These are phyloP conservation scores for Leucoptera coffeella DNA, from an alignment of 2,888 invertebrate genomes.

Conservation along the genomic window DNA sequence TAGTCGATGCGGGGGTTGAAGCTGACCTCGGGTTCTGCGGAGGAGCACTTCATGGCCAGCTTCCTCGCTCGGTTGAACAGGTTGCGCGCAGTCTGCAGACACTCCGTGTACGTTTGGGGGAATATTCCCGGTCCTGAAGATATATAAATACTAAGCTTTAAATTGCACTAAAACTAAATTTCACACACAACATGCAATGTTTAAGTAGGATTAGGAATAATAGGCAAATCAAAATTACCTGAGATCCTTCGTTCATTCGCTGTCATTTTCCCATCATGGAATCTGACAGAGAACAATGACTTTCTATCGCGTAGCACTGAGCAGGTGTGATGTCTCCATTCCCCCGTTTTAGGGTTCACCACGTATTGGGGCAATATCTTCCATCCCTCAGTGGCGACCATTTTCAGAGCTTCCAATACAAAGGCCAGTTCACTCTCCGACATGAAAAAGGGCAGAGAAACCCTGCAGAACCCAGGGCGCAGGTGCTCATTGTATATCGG, in stretches of 20 bases:
- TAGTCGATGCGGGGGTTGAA: conserved; percentile 65
- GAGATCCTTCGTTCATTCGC: conserved; percentile 66
- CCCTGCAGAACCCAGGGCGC: conserved; percentile 79
- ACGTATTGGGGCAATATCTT: conserved; percentile 82
- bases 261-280: conserved; percentile 69
- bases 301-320: conserved; percentile 73
- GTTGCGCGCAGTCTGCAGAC: conserved; percentile 71
- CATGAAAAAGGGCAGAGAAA: conserved; percentile 83
- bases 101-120: conserved; percentile 70
- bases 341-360: conserved; percentile 82
- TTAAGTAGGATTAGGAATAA: no score
- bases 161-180: not conserved
- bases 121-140: conserved; percentile 62
- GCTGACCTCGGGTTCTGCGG: conserved; percentile 66
- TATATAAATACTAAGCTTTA: no score
- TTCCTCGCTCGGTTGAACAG: conserved; percentile 72
- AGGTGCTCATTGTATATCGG: conserved; percentile 60
- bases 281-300: conserved; percentile 73
- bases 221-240: no score
- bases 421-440: conserved; percentile 73
- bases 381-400: conserved; percentile 87
- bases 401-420: conserved; percentile 75
- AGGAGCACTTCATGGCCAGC: conserved; percentile 66
- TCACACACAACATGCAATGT: not conserved
- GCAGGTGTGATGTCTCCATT: conserved; percentile 82